These are phyloP conservation scores for Sialis lutaria DNA, from an alignment of 2,888 invertebrate species.

Conservation along the genomic window DNA sequence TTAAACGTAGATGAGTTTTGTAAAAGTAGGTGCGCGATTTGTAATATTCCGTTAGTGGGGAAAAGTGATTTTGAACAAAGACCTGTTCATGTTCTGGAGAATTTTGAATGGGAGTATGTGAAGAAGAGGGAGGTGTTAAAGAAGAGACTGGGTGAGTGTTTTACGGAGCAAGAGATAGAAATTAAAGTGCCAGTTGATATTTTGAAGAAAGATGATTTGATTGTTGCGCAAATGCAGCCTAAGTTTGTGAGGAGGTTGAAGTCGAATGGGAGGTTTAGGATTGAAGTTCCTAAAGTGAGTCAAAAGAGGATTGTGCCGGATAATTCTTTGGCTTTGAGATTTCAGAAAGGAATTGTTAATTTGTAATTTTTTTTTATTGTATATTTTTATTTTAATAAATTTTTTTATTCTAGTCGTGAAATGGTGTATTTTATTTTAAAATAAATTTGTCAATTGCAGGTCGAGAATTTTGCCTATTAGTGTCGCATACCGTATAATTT, in stretches of 20 bases:
- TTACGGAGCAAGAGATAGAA: not conserved
- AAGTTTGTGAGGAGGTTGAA: not conserved
- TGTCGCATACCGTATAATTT: too few species aligned
- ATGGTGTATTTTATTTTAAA: not conserved
- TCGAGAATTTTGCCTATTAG: too few species aligned
- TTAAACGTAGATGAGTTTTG: constrained; percentile 27
- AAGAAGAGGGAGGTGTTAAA: not conserved
- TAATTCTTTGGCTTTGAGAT: constrained; percentile 11
- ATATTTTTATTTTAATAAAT: not conserved
- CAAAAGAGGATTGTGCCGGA: constrained; percentile 5
- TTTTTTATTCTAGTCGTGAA: not conserved
- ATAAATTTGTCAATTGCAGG: not conserved
- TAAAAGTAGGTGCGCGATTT: constrained; percentile 30
- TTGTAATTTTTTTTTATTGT: not conserved
- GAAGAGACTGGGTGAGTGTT: not conserved
- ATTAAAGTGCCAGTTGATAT: not conserved
- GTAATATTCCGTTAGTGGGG: constrained; percentile 24
- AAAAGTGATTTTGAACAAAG: not conserved
- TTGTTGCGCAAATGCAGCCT: not conserved
- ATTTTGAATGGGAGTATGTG: constrained; percentile 1
- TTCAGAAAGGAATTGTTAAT: constrained; percentile 10
- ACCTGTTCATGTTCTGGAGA: not conserved
- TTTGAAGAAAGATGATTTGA: not conserved
- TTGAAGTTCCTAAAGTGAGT: not conserved
- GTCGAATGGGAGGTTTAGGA: not conserved